Evolutionary conservation across 2,888 invertebrate species (phyloP).

Genomic region (Ellobium chinense): DNA sequence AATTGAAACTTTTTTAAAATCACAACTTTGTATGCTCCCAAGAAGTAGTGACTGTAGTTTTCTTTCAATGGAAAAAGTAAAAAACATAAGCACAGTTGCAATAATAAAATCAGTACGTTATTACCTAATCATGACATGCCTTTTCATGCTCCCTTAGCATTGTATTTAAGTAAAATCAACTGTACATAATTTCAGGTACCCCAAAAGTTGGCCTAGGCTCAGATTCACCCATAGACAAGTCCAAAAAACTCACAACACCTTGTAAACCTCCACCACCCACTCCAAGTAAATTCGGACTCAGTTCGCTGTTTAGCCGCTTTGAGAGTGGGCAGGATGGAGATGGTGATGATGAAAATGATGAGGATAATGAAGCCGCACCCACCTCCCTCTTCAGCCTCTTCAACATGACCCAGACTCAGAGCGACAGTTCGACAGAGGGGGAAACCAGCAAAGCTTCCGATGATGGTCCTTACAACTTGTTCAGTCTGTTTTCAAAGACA

Average conservation of each 20-base stretch:
- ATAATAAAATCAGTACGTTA: no score
- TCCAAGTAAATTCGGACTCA: not conserved
- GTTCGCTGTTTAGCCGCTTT: conserved; percentile 28
- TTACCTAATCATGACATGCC: no score
- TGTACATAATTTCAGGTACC: no score
- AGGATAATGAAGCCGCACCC: not conserved
- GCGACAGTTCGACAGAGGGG: not conserved
- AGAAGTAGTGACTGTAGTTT: no score
- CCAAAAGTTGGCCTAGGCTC: no score
- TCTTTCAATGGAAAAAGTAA: no score
- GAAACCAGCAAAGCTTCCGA: not conserved
- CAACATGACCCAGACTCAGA: conserved; percentile 6
- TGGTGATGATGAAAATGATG: not conserved
- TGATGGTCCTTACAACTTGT: conserved; percentile 10
- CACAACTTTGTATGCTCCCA: no score
- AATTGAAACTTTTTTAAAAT: no score
- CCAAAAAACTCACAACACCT: not conserved
- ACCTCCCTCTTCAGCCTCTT: conserved; percentile 16
- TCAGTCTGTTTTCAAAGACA: conserved; percentile 17
- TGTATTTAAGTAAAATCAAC: no score
- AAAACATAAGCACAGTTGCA: no score
- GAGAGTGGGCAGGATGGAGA: conserved; percentile 3
- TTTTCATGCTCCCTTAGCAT: no score
- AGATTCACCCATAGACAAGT: not conserved
- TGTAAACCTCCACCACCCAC: not conserved